These are phyloP conservation scores for Trididemnum clinides DNA, from an alignment of 23 tunicate species.

Conservation along the genomic window DNA sequence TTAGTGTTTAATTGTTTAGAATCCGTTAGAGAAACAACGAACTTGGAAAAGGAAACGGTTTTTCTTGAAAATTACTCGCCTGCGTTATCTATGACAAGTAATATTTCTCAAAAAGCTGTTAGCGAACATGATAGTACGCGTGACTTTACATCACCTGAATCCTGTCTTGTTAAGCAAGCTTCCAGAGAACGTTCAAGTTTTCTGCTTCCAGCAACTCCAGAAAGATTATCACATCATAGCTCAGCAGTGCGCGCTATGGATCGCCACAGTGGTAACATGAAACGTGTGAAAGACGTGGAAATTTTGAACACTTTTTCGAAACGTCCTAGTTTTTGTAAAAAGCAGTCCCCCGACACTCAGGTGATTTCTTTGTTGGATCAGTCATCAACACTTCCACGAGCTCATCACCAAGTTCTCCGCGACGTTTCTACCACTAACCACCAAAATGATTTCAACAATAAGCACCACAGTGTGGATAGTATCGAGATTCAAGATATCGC, in stretches of 20 bases:
- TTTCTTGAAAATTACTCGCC: too few relatives aligned
- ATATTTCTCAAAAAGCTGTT: not conserved
- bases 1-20: too few relatives aligned
- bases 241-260: constrained; percentile 80
- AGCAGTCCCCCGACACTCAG: not conserved
- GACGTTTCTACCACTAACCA: not conserved
- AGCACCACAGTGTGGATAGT: not conserved
- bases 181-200: constrained; percentile 59
- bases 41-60: too few relatives aligned
- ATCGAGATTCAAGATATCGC: not conserved
- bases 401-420: not conserved
- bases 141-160: constrained; percentile 41
- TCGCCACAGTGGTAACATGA: constrained; percentile 63
- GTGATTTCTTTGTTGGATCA: constrained; percentile 16
- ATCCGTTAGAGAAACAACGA: too few relatives aligned
- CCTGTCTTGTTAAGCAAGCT: constrained; percentile 43
- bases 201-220: constrained; percentile 46
- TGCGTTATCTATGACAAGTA: too few relatives aligned
- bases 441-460: not conserved
- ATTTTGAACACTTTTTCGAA: not conserved
- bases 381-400: constrained; percentile 42
- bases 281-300: constrained; percentile 39
- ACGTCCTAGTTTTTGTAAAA: constrained; percentile 34
- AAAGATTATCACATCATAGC: constrained; percentile 68
- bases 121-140: not conserved